Evolutionary conservation across 2,888 invertebrate genomes (phyloP), one percentile per base, ranked within the genome.

Genomic region (Nowickia ferox): DNA sequence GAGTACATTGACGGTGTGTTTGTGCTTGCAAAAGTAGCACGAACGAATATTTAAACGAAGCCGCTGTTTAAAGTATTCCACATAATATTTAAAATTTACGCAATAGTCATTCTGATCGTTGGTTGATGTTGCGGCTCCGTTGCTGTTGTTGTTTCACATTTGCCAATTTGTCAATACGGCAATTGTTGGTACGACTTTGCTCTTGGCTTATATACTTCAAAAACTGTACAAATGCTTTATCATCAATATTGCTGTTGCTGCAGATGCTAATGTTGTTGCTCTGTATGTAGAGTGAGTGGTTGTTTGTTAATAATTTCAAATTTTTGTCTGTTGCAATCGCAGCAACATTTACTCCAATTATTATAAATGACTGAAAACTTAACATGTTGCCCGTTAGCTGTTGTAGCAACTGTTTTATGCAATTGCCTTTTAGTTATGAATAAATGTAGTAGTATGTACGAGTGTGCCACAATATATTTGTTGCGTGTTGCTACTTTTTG

Each of bases 141-240:
- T 72, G 53, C 15, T 75, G 30, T 9, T 22, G n/a, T 40, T 69
- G 65, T 65, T 59, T 44, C 44, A 55, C 19, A 57, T 65, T 30
- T 63, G 48, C 48, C 79, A 63, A 85, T 87, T 85, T 82, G 87
- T 83, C 82, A 87, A 83, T 84, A 84, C 40, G 72, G 83, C 84
- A 87, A 85, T 85, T 77, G 84, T 84, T 72, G 82, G 30, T 74
- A 77, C 69, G 77, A 77, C 77, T 80, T 80, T 80, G 84, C 84
- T 87, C 78, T 61, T 59, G 74, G 86, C 81, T 83, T 46, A 68
- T 46, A 81, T 74, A 75, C 75, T 85, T 72, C 57, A 85, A 63
- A 85, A 72, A 59, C 55, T 76, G 44, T 74, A 59, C 82, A 87
- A 87, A 87, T 80, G 59, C 69, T 69, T 72, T 63, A 80, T 83